phyloP scores from a whole-genome alignment of 2,888 invertebrate species.

The Cactoblastis cactorum region DNA sequence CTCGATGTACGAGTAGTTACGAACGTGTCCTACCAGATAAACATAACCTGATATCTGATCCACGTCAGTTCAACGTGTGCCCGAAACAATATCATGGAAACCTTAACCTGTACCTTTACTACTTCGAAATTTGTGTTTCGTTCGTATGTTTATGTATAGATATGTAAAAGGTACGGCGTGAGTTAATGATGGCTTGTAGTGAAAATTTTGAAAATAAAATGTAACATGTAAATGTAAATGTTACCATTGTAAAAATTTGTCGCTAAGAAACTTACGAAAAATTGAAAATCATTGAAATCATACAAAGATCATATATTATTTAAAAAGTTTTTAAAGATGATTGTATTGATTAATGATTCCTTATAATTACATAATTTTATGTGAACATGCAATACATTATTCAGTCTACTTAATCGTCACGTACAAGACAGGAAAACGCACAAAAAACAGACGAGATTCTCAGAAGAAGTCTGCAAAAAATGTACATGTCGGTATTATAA shows the following conservation, averaged over 20 bases:
- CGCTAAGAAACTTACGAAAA: no score
- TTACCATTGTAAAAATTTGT: no score
- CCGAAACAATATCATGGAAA: slow-evolving; percentile 2
- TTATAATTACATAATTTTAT: neutral
- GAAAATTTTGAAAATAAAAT: no score
- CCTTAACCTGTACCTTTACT: neutral
- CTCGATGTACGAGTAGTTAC: neutral
- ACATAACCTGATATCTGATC: slow-evolving; percentile 2
- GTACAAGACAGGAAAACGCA: slow-evolving; percentile 6
- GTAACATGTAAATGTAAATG: no score
- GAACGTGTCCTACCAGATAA: neutral
- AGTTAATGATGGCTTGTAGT: no score
- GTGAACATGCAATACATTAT: neutral
- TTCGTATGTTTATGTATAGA: neutral
- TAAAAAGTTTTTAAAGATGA: no score
- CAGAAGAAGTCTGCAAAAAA: neutral
- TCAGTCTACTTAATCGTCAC: slow-evolving; percentile 4
- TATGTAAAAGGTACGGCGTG: no score
- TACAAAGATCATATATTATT: no score
- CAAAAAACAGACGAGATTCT: slow-evolving; percentile 4
- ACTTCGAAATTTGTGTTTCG: neutral
- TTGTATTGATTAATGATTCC: neutral
- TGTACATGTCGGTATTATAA: neutral
- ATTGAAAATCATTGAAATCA: no score
- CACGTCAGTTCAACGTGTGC: slow-evolving; percentile 1